Evolutionary conservation across 2,113 vertebrate genomes (phyloP), one percentile per base, ranked within the genome.

Genomic region (Oxyruncus cristatus): DNA sequence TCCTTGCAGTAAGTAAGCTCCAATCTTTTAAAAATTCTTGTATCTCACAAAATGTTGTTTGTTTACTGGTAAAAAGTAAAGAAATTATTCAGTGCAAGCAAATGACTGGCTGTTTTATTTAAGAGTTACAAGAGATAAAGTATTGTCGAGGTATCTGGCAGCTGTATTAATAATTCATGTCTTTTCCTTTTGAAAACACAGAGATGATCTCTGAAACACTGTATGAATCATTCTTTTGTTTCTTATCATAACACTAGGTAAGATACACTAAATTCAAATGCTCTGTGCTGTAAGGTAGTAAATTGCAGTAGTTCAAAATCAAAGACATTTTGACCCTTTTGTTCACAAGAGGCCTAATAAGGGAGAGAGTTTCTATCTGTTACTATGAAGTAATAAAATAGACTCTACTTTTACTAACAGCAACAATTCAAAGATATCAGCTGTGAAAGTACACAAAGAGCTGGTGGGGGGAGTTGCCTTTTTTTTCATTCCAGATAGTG

Each of bases 41-140:
- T 58, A 21, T 89, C 58, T 89, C 59, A 89, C 72, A 72, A 75
- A 76, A 85, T 52, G 8, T 17, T 58, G 7, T 84, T 95, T 87
- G 74, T 88, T 67, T 86, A 82, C 35, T 77, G 50, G 18, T 70
- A 95, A 46, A 72, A 79, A 63, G 27, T 16, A 90, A 7, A 72
- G 56, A 77, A 93, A 73, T 79, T 73, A 85, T 74, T 87, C 56
- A 84, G 30, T 65, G 30, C 26, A 90, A 93, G 33, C n/a, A 88
- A 95, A 82, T 82, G 18, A 77, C 35, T 59, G 23, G 44, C 9
- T 95, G 55, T 82, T 95, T 95, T 77, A 79, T 61, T 94, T 88
- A 90, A 89, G 59, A 94, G 28, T 85, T 95, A 76, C 65, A 84
- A 93, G 63, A 96, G 26, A 89, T 14, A 75, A 80, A 85, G 39